These are phyloP conservation scores for Notothenia coriiceps DNA, from an alignment of 2,113 vertebrate genomes.

Conservation along the genomic window DNA sequence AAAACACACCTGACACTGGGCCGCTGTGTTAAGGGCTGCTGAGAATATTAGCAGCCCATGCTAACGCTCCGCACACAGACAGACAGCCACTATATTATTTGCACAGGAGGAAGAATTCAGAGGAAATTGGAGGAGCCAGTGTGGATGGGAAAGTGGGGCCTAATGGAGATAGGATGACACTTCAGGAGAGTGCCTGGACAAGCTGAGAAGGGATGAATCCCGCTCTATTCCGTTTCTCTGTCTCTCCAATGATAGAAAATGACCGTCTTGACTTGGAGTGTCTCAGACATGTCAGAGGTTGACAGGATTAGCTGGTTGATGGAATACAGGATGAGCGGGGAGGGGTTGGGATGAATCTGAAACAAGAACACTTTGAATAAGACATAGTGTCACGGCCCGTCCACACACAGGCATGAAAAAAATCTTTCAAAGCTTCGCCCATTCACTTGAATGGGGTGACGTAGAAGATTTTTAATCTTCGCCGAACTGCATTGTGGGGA, in stretches of 20 bases:
- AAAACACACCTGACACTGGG: constrained; percentile 45
- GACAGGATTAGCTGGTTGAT: constrained; percentile 35
- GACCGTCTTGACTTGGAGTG: constrained; percentile 65
- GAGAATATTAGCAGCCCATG: constrained; percentile 23
- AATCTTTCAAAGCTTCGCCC: too few species aligned
- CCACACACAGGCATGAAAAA: too few species aligned
- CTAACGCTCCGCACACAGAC: constrained; percentile 40
- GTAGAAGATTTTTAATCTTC: too few species aligned
- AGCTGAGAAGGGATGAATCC: constrained; percentile 65
- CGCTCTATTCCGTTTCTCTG: constrained; percentile 58
- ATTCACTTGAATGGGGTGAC: too few species aligned
- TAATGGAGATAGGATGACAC: constrained; percentile 77
- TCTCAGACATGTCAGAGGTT: constrained; percentile 51
- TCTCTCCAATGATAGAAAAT: constrained; percentile 72
- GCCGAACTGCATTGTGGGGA: too few species aligned
- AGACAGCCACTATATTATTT: constrained; percentile 53
- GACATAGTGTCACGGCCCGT: not conserved
- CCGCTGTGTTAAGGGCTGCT: constrained; percentile 44
- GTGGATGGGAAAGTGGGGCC: constrained; percentile 66
- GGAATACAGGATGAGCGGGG: constrained; percentile 28
- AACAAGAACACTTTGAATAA: not conserved
- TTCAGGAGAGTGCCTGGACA: constrained; percentile 69
- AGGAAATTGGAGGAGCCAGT: constrained; percentile 67
- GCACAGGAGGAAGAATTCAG: constrained; percentile 55
- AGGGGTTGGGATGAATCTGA: not conserved